A percentile compares a stretch with the other conserved stretches of the same genome.
phyloP scores from a whole-genome alignment of 1,140 invertebrate species.

The Meteorus sp. region DNA sequence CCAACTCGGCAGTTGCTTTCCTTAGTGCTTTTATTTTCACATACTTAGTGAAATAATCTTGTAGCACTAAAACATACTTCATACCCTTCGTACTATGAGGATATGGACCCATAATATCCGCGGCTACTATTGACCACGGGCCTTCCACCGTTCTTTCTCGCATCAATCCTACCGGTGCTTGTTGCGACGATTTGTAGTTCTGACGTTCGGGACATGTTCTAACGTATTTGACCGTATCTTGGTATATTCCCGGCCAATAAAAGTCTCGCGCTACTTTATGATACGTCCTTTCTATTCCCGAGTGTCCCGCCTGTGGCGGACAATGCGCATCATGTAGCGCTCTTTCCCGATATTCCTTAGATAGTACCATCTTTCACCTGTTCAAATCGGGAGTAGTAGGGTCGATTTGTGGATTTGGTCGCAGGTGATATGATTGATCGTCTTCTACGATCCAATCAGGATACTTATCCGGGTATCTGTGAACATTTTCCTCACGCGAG shows the following conservation, averaged over 20 bases:
- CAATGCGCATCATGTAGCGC: conserved; percentile 32
- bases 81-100: conserved; percentile 43
- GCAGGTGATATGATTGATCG: background rate
- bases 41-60: conserved; percentile 48
- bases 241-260: conserved; percentile 31
- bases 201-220: conserved; percentile 34
- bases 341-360: background rate
- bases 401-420: background rate
- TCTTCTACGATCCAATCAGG: conserved; percentile 6
- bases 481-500: background rate
- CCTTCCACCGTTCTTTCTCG: conserved; percentile 28
- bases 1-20: conserved; percentile 38
- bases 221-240: conserved; percentile 23
- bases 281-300: conserved; percentile 34
- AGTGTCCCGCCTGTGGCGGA: conserved; percentile 29
- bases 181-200: conserved; percentile 38
- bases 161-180: conserved; percentile 41
- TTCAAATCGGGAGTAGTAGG: conserved; percentile 3
- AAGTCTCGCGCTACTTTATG: conserved; percentile 23
- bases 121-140: conserved; percentile 47
- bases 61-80: conserved; percentile 46
- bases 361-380: conserved; percentile 22
- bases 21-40: conserved; percentile 30
- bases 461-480: background rate
- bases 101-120: conserved; percentile 53